Base-by-base conservation (phyloP, 53 echinoderm and acorn worm species). In the Stichopus horrens region DNA sequence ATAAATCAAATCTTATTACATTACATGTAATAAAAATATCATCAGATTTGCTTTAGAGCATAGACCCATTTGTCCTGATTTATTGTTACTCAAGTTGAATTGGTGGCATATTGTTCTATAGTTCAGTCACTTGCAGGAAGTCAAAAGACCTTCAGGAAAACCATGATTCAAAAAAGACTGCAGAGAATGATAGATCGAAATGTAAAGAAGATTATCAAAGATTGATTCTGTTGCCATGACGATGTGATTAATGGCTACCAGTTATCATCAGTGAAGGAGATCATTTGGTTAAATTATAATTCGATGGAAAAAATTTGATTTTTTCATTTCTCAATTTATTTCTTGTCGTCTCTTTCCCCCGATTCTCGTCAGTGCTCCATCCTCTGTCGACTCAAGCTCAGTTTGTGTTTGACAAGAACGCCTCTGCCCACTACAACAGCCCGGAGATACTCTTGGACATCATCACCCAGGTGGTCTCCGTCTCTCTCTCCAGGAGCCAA, bases 301-400 rank as follows among this genome's bases (percentile, higher is more conserved):
- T 37, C 37, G 2, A 37, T 37, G 37, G 37, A 37, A 37, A 37
- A 37, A 77, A 0, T 52, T 23, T 0, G 5, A 22, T 37, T 7
- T 77, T 52, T 22, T 11, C 68, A 11, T n/a, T 14, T 67, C 1
- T n/a, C 11, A 1, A 1, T 67, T n/a, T 14, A 37, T 14, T 14
- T 67, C 68, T 0, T 14, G n/a, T 67, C 77, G 5, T 53, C 3
- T 76, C 77, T 76, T 23, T 52, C 52, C 22, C 18, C 80, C 66
- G 21, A 73, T 63, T 63, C 7, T 52, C 52, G 9, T 14, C 86
- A 98, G 98, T 98, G 66, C 77, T 98, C 11, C 84, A 95, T 78
- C 98, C 98, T 4, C 83, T 94, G 22, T 92, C 95, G 57, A 98
- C 98, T 18, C 86, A 79, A 74, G 95, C 98, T 57, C 90, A 90